Evolutionary conservation across 2,888 invertebrate genomes (phyloP).

Genomic region (Eupsilia transversa): DNA sequence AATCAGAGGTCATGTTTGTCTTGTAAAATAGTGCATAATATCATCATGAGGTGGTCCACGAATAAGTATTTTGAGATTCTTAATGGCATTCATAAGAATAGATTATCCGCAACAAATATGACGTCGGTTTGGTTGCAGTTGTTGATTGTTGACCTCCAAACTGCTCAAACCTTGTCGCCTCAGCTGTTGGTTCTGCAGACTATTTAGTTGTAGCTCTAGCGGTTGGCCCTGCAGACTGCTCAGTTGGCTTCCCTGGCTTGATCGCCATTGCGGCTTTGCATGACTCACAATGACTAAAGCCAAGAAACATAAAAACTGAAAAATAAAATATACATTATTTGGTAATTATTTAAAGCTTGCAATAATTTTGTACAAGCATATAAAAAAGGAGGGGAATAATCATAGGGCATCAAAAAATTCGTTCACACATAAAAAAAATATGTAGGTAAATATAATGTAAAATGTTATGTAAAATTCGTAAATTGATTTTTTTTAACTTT

Average conservation of each 20-base stretch:
- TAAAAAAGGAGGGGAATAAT: no score
- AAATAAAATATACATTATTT: no score
- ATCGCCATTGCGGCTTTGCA: not conserved
- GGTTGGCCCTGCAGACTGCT: not conserved
- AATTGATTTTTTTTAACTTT: no score
- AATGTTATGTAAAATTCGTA: no score
- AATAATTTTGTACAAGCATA: no score
- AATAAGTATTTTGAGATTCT: not conserved
- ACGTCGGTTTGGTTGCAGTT: not conserved
- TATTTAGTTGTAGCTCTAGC: not conserved
- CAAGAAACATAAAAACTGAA: not conserved
- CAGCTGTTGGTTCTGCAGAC: no score
- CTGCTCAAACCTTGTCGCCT: not conserved
- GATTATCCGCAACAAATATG: conserved; percentile 3
- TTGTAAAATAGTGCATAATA: not conserved
- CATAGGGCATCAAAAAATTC: no score
- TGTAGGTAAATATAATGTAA: no score
- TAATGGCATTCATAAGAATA: not conserved
- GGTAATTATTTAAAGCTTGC: no score
- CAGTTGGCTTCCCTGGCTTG: not conserved
- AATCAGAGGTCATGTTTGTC: not conserved
- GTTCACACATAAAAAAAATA: no score
- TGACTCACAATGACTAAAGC: not conserved
- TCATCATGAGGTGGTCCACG: no score
- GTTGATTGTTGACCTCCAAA: not conserved